These are phyloP conservation scores for Heliconius himera DNA, from an alignment of 1,140 invertebrate species.

Conservation along the genomic window DNA sequence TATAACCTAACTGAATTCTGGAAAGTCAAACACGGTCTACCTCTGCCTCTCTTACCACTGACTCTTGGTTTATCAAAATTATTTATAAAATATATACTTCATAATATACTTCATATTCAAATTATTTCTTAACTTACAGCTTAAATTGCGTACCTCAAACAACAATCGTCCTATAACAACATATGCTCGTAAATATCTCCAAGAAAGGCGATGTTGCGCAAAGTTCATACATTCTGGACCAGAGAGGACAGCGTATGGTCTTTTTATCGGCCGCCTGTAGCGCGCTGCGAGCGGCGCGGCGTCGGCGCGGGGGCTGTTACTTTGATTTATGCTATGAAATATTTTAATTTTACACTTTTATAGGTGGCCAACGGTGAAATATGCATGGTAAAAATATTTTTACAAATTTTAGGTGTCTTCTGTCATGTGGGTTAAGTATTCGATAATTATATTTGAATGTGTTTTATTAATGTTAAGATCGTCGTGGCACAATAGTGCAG, in stretches of 20 bases:
- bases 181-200: not conserved
- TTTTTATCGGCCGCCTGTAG: conserved; percentile 6
- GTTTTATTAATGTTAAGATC: too few species aligned
- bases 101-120: not conserved
- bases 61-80: not conserved
- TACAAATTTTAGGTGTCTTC: not conserved
- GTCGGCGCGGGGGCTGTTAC: not conserved
- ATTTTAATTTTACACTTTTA: conserved; percentile 12
- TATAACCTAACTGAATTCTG: too few species aligned
- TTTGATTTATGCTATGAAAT: not conserved
- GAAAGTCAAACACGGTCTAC: too few species aligned
- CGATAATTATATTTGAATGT: too few species aligned
- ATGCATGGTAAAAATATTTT: not conserved
- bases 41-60: too few species aligned
- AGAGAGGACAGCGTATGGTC: conserved; percentile 29
- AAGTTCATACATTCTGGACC: conserved; percentile 25
- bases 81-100: not conserved
- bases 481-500: too few species aligned
- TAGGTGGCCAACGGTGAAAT: not conserved
- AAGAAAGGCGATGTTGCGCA: conserved; percentile 5
- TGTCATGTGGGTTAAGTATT: too few species aligned
- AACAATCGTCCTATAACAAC: conserved; percentile 21
- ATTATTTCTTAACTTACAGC: not conserved
- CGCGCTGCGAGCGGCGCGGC: not conserved
- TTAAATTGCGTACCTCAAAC: conserved; percentile 31